Evolutionary conservation across 1,140 invertebrate genomes (phyloP).

Genomic region (Bombus confusus): DNA sequence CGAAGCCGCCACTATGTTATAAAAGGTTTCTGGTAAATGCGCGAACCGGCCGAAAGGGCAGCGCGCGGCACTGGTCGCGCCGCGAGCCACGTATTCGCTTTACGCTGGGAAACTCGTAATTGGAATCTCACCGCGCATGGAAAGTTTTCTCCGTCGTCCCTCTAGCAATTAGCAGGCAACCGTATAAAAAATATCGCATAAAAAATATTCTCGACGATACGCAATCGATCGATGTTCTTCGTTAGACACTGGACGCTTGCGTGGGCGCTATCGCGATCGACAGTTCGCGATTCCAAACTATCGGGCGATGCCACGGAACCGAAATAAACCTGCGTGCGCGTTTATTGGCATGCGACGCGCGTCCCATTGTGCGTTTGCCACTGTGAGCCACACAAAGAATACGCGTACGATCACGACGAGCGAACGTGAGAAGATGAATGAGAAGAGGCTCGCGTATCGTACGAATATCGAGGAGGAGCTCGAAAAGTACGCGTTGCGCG

Average conservation of each 20-base stretch:
- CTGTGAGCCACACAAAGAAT: not conserved
- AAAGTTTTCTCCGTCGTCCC: conserved; percentile 24
- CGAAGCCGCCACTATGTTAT: conserved; percentile 16
- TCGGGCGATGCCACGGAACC: not conserved
- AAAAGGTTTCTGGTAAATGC: conserved; percentile 47
- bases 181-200: not conserved
- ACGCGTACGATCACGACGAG: not conserved
- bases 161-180: conserved; percentile 44
- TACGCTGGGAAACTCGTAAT: conserved; percentile 59
- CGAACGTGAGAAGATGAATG: conserved; percentile 40
- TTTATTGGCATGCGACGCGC: conserved; percentile 45
- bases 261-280: not conserved
- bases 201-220: conserved; percentile 15
- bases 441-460: conserved; percentile 34
- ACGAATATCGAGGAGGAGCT: not conserved
- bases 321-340: conserved; percentile 38
- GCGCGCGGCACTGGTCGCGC: conserved; percentile 29
- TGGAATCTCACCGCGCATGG: not conserved
- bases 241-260: not conserved
- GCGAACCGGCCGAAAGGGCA: conserved; percentile 51
- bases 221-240: conserved; percentile 34
- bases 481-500: not conserved
- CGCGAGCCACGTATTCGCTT: conserved; percentile 41
- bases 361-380: not conserved
- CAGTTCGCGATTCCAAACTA: not conserved